Percentiles rank a stretch among this genome's conserved stretches.
These are phyloP conservation scores for Trachemys scripta DNA, from an alignment of 2,113 vertebrate genomes.

Conservation along the genomic window DNA sequence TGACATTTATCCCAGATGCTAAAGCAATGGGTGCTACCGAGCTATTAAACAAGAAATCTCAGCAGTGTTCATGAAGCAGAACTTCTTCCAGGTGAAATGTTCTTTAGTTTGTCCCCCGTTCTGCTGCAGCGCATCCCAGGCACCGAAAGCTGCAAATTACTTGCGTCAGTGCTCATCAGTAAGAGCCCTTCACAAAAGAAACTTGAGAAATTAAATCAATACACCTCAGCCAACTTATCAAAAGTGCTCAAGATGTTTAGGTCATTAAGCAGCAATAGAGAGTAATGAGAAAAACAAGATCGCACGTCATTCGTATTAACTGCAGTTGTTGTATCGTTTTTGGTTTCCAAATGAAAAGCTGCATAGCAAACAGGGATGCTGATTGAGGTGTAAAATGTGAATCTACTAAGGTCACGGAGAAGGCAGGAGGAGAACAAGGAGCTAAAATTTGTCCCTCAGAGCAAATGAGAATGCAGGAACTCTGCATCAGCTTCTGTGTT, in stretches of 20 bases:
- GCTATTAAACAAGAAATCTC: not conserved
- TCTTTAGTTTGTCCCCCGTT: not conserved
- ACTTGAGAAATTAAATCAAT: conserved; percentile 20
- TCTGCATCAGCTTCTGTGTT: not conserved
- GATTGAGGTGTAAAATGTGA: not conserved
- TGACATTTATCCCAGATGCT: not conserved
- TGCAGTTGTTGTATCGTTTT: not conserved
- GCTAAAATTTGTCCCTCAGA: not conserved
- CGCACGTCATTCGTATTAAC: not conserved
- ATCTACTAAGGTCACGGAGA: not conserved
- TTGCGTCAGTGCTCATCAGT: conserved; percentile 18
- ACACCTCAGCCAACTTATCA: conserved; percentile 48
- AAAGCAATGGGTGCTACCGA: not conserved
- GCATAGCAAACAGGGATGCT: not conserved
- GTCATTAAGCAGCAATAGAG: conserved; percentile 50
- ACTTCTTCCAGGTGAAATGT: rapidly evolving
- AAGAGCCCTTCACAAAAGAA: conserved; percentile 46
- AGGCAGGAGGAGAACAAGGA: not conserved
- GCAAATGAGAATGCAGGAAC: rapidly evolving
- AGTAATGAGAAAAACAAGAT: conserved; percentile 5
- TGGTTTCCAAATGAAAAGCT: not conserved
- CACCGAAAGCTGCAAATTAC: not conserved
- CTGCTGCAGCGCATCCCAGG: not conserved
- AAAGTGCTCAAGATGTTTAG: conserved; percentile 45
- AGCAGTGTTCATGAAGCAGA: not conserved